These are phyloP conservation scores for Pseudochirops corinnae DNA, from an alignment of 2,797 vertebrate genomes.

Conservation along the genomic window DNA sequence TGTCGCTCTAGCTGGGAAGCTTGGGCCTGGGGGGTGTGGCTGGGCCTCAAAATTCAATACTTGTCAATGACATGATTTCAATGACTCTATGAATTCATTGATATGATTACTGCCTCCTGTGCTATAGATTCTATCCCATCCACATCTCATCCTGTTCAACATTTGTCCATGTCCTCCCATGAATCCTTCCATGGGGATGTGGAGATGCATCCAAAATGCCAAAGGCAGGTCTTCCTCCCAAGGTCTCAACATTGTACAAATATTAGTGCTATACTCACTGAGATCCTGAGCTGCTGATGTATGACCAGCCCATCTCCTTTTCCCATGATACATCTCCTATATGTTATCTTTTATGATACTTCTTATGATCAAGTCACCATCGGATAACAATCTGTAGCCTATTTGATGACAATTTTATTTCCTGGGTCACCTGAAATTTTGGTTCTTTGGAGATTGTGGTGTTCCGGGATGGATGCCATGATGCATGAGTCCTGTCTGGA, in stretches of 20 bases:
- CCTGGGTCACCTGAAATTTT: not conserved
- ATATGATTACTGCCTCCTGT: not conserved
- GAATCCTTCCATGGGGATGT: not conserved
- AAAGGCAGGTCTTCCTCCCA: not conserved
- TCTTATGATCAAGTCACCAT: not conserved
- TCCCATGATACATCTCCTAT: not conserved
- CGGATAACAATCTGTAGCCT: not conserved
- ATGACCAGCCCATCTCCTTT: not conserved
- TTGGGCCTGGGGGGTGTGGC: not conserved
- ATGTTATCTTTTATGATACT: not conserved
- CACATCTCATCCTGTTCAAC: not conserved
- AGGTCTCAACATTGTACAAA: not conserved
- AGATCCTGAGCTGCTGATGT: not conserved
- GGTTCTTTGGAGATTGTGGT: not conserved
- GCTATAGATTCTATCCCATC: not conserved
- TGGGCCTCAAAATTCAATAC: not conserved
- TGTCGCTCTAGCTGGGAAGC: not conserved
- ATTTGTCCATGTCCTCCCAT: not conserved
- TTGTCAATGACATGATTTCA: not conserved
- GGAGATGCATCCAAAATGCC: not conserved
- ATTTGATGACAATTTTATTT: not conserved
- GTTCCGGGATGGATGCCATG: not conserved
- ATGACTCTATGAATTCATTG: not conserved
- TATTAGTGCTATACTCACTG: not conserved
- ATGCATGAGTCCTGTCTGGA: not conserved